Base-by-base conservation (phyloP, 2,888 invertebrate genomes). In the Lasioglossum lativentre region DNA sequence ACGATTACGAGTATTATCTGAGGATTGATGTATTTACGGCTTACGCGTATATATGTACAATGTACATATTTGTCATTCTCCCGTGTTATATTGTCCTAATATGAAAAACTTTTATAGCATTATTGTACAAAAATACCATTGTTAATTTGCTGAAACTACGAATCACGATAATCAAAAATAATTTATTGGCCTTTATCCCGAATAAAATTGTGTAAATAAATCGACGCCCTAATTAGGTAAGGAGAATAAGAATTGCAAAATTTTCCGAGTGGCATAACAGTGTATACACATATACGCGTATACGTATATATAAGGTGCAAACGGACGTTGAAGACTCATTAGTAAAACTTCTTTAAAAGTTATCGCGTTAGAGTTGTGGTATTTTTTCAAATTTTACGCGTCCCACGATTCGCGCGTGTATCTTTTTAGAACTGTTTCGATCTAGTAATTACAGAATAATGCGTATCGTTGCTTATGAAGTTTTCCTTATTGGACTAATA, bases 401-500 rank as follows among this genome's bases (percentile, higher is more conserved):
- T 63, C 27, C 34, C 3, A 68, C 30, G 16, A 4, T 63, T 63
- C 30, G 16, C 63, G 0, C 14, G 40, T 42, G 16, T 63, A 34
- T 63, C 0, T 10, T 38, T 45, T 68, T 4, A 30, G 4, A 19
- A 8, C 23, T 27, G 1, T 59, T 66, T 16, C 23, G 23, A 38
- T 19, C 6, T 4, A 23, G 23, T 16, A 14, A 23, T 14, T 34
- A 8, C 23, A n/a, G 75, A 6, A 80, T 19, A 56, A 82, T 80
- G 72, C 47, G 4, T 23, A 12, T 12, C 40, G 68, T n/a, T 30
- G 2, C 40, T 42, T 30, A 16, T 4, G 38, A 19, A 12, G 5
- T 73, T n/a, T 34, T 84, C 14, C 2, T 84, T 27, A 3, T 83
- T 1, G 74, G 34, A 42, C 34, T 83, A 5, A n/a, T 83, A 12